Percentiles rank a stretch among this genome's conserved stretches.
Conservation (phyloP, 2,113 vertebrate genomes). For the Microtus oregoni region DNA sequence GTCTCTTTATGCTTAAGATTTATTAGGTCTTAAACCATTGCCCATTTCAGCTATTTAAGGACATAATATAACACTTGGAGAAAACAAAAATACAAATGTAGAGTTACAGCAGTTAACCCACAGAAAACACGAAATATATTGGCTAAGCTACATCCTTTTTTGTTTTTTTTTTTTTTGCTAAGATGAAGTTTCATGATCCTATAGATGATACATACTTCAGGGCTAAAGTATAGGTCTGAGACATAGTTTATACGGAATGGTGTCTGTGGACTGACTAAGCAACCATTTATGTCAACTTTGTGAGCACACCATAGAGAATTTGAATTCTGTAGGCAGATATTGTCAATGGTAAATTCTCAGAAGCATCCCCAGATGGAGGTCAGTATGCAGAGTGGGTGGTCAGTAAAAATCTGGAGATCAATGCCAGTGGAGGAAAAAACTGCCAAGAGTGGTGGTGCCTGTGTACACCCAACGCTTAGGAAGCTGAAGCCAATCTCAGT, state of each 20-base stretch:
- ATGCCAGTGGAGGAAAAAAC: neutral
- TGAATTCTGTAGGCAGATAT: neutral
- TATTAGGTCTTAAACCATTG: neutral
- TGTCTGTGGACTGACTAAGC: neutral
- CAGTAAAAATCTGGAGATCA: neutral
- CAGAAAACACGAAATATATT: neutral
- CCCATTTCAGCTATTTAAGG: slow-evolving; percentile 3
- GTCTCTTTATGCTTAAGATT: slow-evolving; percentile 22
- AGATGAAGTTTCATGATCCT: neutral
- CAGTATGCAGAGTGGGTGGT: neutral
- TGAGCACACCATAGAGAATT: neutral
- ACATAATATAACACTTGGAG: neutral
- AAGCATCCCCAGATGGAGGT: neutral
- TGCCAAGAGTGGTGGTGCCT: no score
- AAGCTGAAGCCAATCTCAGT: neutral
- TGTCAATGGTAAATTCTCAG: no score
- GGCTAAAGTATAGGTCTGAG: neutral
- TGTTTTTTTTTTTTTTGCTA: neutral
- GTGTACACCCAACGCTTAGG: neutral
- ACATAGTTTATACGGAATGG: neutral
- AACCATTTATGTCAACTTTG: neutral
- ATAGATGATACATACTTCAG: neutral
- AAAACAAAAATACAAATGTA: neutral
- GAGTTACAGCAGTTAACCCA: neutral
- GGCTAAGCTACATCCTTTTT: neutral